These are phyloP conservation scores for Harpagifer antarcticus DNA, from an alignment of 2,797 vertebrate species.

Conservation along the genomic window DNA sequence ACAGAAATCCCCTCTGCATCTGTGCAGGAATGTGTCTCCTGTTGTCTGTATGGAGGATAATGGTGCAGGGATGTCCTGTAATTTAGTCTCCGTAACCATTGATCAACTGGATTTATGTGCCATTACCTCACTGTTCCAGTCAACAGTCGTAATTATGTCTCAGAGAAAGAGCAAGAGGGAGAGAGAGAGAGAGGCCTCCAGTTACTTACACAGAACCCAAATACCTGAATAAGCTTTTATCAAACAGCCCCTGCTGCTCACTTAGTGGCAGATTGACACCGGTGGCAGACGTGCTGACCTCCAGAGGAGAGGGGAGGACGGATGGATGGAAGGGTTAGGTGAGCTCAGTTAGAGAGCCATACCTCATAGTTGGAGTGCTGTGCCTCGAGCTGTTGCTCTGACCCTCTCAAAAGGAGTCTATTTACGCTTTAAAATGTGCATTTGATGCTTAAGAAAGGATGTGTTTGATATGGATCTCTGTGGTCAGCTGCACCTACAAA, in stretches of 20 bases:
- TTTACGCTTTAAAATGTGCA: conserved; percentile 28
- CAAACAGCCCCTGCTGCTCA: conserved; percentile 61
- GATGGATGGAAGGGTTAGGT: conserved; percentile 33
- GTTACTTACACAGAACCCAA: conserved; percentile 48
- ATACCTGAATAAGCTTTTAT: conserved; percentile 82
- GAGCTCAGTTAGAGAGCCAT: conserved; percentile 27
- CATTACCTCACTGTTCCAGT: conserved; percentile 87
- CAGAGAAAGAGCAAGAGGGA: conserved; percentile 36
- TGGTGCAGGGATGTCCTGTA: conserved; percentile 79
- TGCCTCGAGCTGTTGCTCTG: conserved; percentile 32
- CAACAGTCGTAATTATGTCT: conserved; percentile 83
- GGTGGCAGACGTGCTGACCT: conserved; percentile 52
- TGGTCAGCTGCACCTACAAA: background rate
- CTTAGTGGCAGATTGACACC: conserved; percentile 66
- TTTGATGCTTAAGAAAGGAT: conserved; percentile 22
- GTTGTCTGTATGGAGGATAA: conserved; percentile 76
- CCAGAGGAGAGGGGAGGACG: conserved; percentile 49
- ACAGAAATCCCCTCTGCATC: conserved; percentile 64
- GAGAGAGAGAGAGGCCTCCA: conserved; percentile 32
- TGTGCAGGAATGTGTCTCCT: conserved; percentile 69
- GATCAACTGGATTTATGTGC: conserved; percentile 85
- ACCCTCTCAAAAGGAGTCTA: conserved; percentile 26
- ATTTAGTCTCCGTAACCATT: conserved; percentile 83
- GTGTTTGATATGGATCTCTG: conserved; percentile 16
- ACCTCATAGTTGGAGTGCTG: conserved; percentile 21